phyloP scores from a whole-genome alignment of 2,113 vertebrate genomes.

The Hemibates koningsi region DNA sequence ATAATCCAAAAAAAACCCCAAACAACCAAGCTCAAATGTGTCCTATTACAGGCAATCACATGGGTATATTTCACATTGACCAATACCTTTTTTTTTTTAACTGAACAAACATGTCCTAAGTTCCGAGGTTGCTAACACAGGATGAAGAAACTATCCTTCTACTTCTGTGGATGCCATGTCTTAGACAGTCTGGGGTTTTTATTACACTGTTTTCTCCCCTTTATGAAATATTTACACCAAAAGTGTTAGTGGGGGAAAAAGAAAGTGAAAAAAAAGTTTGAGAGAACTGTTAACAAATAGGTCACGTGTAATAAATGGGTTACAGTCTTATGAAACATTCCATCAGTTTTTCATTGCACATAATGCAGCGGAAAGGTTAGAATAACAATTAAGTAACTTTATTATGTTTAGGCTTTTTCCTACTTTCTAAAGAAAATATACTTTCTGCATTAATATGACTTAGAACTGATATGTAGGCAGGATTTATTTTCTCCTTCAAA shows the following conservation, averaged over 20 bases:
- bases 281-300: neutral
- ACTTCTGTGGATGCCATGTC: too few species aligned
- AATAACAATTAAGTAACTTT: neutral
- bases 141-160: too few species aligned
- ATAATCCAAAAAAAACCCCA: accelerated
- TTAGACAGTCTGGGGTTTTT: too few species aligned
- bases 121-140: too few species aligned
- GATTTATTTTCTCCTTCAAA: neutral
- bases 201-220: neutral
- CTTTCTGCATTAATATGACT: neutral
- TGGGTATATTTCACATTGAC: neutral
- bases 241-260: neutral
- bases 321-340: neutral
- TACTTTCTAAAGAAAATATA: neutral
- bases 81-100: neutral
- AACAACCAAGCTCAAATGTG: neutral
- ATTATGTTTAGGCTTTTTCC: neutral
- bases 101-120: too few species aligned
- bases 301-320: neutral
- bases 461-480: neutral
- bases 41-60: neutral
- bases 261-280: neutral
- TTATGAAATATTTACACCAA: neutral
- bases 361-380: neutral
- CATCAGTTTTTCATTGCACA: neutral